phyloP scores from a whole-genome alignment of 92 coral and sea anemone genomes.

The Virgularia gustaviana region DNA sequence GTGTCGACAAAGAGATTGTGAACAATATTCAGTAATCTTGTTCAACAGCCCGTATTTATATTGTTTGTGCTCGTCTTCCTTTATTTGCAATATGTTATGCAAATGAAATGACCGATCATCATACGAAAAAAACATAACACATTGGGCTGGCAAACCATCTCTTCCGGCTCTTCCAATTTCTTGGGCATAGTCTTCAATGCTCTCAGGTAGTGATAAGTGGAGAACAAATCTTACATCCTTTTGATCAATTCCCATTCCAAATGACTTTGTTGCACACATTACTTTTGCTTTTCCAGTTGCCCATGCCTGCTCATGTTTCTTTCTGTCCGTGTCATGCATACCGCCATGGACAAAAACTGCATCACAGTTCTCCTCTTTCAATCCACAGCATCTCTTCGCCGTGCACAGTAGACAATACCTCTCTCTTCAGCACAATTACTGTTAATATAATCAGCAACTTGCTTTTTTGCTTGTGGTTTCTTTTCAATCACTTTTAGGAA shows the following conservation, averaged over 20 bases:
- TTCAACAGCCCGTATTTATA: constrained; percentile 21
- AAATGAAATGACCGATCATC: constrained; percentile 56
- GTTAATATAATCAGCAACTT: constrained; percentile 3
- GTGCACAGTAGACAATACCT: constrained; percentile 40
- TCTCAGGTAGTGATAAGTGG: constrained; percentile 83
- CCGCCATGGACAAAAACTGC: constrained; percentile 9
- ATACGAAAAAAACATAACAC: constrained; percentile 71
- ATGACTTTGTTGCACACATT: constrained; percentile 91
- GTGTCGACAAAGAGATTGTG: constrained; percentile 16
- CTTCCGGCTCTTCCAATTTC: constrained; percentile 93
- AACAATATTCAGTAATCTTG: constrained; percentile 9
- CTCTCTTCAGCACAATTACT: constrained; percentile 18
- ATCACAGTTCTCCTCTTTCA: neutral
- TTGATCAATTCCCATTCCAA: constrained; percentile 94
- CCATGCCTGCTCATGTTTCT: constrained; percentile 36
- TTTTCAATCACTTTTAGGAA: constrained; percentile 21
- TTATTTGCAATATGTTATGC: constrained; percentile 39
- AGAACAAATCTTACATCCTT: constrained; percentile 78
- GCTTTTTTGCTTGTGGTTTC: constrained; percentile 28
- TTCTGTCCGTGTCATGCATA: constrained; percentile 13
- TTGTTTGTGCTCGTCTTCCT: constrained; percentile 34
- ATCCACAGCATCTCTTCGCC: constrained; percentile 32
- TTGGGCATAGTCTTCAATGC: constrained; percentile 87
- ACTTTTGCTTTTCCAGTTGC: constrained; percentile 55
- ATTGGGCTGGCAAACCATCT: constrained; percentile 76